A percentile compares a stretch with the other conserved stretches of the same genome.
phyloP scores from a whole-genome alignment of 2,888 invertebrate genomes.

The Acleris cristana region DNA sequence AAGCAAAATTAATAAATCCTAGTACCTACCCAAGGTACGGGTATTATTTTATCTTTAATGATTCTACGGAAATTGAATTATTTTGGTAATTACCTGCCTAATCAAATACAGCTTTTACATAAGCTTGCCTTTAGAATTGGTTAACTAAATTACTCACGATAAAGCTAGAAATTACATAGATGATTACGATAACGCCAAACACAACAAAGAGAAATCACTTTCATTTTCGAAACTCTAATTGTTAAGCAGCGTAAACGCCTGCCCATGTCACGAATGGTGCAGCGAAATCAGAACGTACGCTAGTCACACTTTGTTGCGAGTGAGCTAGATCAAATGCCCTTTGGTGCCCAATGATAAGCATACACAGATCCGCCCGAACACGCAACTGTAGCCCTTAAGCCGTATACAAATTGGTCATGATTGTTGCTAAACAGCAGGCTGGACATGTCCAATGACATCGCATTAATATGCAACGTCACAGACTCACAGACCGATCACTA shows the following conservation, averaged over 20 bases:
- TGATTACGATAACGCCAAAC: conserved; percentile 8
- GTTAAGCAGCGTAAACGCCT: conserved; percentile 11
- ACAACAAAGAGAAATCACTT: conserved; percentile 18
- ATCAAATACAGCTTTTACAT: conserved; percentile 15
- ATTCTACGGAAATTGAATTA: conserved; percentile 21
- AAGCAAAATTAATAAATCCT: too few species aligned
- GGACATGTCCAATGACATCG: conserved; percentile 33
- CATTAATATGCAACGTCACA: conserved; percentile 35
- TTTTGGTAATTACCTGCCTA: conserved; percentile 17
- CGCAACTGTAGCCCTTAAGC: conserved; percentile 21
- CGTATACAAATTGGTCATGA: conserved; percentile 11
- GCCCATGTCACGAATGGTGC: conserved; percentile 21
- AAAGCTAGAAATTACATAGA: conserved; percentile 14
- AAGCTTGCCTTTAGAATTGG: conserved; percentile 1
- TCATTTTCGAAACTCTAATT: conserved; percentile 14
- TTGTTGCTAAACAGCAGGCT: conserved; percentile 23
- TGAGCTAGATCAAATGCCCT: conserved; percentile 50
- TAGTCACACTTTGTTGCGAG: conserved; percentile 53
- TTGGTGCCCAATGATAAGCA: conserved; percentile 39
- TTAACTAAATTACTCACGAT: conserved; percentile 15
- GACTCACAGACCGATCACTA: conserved; percentile 10
- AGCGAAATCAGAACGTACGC: conserved; percentile 52
- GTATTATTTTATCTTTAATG: neutral
- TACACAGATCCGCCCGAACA: conserved; percentile 10
- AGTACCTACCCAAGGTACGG: too few species aligned